Conservation (phyloP, 30 jellyfish, hydroid and myxozoan genomes). For the Pelagia noctiluca region DNA sequence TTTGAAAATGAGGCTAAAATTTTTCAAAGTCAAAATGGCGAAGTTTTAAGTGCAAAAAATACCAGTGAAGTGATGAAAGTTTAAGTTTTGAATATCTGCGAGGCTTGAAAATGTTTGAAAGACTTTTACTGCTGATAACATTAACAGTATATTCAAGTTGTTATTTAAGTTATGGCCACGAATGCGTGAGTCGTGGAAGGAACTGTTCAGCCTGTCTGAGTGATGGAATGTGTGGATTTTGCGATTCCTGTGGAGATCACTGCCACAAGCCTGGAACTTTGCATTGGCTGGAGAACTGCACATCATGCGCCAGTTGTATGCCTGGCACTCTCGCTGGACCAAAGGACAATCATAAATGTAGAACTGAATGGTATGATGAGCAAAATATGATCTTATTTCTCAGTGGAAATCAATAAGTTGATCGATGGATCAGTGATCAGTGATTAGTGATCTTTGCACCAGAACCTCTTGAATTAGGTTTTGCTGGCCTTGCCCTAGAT, state of each 20-base stretch:
- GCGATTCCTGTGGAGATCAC: conserved; percentile 93
- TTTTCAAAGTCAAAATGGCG: not conserved
- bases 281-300: conserved; percentile 85
- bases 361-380: conserved; percentile 84
- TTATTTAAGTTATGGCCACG: not conserved
- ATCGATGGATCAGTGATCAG: not conserved
- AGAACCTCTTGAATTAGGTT: too few species aligned
- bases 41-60: too few species aligned
- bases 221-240: conserved; percentile 93
- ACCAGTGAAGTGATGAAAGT: too few species aligned
- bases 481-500: too few species aligned
- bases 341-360: conserved; percentile 75
- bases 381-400: not conserved
- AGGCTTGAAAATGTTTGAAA: too few species aligned
- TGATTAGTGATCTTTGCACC: too few species aligned
- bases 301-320: conserved; percentile 92
- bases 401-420: not conserved
- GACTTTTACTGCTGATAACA: too few species aligned
- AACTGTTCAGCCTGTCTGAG: conserved; percentile 88
- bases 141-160: not conserved
- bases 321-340: conserved; percentile 96
- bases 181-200: conserved; percentile 77
- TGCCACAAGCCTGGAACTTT: conserved; percentile 83
- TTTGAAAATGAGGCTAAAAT: not conserved
- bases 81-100: too few species aligned